Evolutionary conservation across 2,888 invertebrate species (phyloP), one percentile per base, ranked within the genome.

Genomic region (Watsonalla cultraria): DNA sequence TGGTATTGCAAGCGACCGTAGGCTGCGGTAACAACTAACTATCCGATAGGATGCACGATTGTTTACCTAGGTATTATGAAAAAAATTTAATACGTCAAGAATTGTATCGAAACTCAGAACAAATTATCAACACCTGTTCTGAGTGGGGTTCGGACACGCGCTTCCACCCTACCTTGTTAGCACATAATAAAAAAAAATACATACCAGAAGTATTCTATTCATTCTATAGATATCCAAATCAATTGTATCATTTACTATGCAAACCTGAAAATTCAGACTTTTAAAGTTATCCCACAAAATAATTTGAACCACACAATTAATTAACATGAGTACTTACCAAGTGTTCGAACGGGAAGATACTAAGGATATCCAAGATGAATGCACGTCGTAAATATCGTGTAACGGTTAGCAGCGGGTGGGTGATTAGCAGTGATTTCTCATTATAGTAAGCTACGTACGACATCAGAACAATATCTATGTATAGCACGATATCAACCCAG

Each of bases 361-460:
- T 86, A 6, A 91, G 58, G 1, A 82, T 45, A 55, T 92, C 92
- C 60, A 88, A 63, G 1, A 86, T 24, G 57, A 92, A 91, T 0
- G 79, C 79, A 33, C 76, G 74, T 54, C 70, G 86, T 54, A 91
- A 53, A 64, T 92, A 92, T 53, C 83, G 71, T 0, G 74, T 70
- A 0, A 89, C 72, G 0, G 87, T 90, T 7, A 84, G 60, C 8
- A 89, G 61, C 0, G 92, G 92, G 65, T 92, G 92, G 0, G 86
- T 89, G 15, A 92, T 76, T 8, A 92, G 64, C 13, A 92, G 57
- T 0, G 87, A 90, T 14, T 76, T 74, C 0, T 88, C 76, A 47
- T 91, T 78, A 62, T 91, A 92, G 59, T 87, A 92, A 0, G 86
- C 88, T 0, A 92, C 84, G 52, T 92, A 91, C 0, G 86, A 62